phyloP scores from a whole-genome alignment of 2,888 invertebrate species.

The Thumatha senex region DNA sequence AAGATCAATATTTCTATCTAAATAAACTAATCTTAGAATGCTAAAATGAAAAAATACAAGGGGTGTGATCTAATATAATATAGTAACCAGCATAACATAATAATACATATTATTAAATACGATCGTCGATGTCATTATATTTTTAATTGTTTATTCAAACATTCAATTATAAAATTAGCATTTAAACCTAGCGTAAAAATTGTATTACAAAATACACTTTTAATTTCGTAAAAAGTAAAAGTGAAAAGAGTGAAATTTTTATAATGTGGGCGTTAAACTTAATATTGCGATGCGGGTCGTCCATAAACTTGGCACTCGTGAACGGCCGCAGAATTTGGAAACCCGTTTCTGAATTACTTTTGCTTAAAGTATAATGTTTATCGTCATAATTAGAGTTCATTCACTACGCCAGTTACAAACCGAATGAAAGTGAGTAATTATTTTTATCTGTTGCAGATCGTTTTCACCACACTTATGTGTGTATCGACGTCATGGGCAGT shows the following conservation, averaged over 20 bases:
- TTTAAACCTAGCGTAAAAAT: slow-evolving; percentile 9
- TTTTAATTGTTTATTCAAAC: background rate
- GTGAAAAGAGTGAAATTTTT: slow-evolving; percentile 77
- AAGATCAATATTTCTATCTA: too few relatives aligned
- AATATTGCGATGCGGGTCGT: slow-evolving; percentile 70
- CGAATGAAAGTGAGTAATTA: slow-evolving; percentile 31
- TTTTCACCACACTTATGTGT: slow-evolving; percentile 64
- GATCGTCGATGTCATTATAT: background rate
- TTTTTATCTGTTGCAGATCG: slow-evolving; percentile 61
- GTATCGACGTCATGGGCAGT: slow-evolving; percentile 65
- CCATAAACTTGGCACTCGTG: slow-evolving; percentile 48
- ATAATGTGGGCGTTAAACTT: slow-evolving; percentile 70
- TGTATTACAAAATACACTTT: slow-evolving; percentile 23
- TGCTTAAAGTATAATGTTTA: slow-evolving; percentile 42
- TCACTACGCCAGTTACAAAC: slow-evolving; percentile 17
- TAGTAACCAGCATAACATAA: too few relatives aligned
- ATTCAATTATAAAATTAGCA: slow-evolving; percentile 8
- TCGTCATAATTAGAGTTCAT: slow-evolving; percentile 26
- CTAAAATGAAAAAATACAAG: background rate
- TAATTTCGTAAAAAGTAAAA: slow-evolving; percentile 65
- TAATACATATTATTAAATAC: background rate
- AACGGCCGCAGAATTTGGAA: slow-evolving; percentile 49
- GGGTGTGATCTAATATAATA: background rate
- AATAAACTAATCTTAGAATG: too few relatives aligned
- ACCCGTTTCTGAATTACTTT: slow-evolving; percentile 53